Evolutionary conservation across 2,888 invertebrate genomes (phyloP).

Genomic region (Ariolimax columbianus): DNA sequence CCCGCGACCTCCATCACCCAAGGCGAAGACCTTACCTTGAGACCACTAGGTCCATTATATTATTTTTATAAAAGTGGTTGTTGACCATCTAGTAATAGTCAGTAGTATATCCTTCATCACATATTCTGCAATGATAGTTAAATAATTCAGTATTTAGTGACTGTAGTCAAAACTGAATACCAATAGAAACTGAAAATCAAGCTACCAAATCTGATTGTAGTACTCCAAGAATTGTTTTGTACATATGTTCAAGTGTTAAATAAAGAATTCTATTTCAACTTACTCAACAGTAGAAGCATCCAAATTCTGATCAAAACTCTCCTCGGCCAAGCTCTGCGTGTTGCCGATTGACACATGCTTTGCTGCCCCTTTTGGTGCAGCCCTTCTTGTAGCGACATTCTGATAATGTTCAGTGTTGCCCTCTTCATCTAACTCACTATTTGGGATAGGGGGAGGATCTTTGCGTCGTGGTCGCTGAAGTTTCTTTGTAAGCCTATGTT

Average conservation of each 20-base stretch:
- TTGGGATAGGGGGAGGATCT: slow-evolving; percentile 30
- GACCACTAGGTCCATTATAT: too few species aligned
- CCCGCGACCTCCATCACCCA: too few species aligned
- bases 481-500: slow-evolving; percentile 42
- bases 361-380: neutral
- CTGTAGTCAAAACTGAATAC: too few species aligned
- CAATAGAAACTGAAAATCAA: too few species aligned
- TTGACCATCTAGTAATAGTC: neutral
- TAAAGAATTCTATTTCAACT: neutral
- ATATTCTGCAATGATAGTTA: neutral
- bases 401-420: slow-evolving; percentile 11
- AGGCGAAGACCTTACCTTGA: too few species aligned
- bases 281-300: slow-evolving; percentile 16
- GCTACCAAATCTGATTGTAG: too few species aligned
- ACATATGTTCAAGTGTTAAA: neutral
- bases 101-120: neutral
- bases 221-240: neutral
- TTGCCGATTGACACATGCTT: slow-evolving; percentile 13
- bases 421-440: neutral
- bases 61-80: too few species aligned
- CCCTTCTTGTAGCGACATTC: neutral
- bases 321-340: slow-evolving; percentile 31
- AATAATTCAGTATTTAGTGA: too few species aligned
- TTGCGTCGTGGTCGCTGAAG: slow-evolving; percentile 45
- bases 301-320: neutral